Evolutionary conservation across 2,797 vertebrate genomes (phyloP).

Genomic region (Sardinella longiceps): DNA sequence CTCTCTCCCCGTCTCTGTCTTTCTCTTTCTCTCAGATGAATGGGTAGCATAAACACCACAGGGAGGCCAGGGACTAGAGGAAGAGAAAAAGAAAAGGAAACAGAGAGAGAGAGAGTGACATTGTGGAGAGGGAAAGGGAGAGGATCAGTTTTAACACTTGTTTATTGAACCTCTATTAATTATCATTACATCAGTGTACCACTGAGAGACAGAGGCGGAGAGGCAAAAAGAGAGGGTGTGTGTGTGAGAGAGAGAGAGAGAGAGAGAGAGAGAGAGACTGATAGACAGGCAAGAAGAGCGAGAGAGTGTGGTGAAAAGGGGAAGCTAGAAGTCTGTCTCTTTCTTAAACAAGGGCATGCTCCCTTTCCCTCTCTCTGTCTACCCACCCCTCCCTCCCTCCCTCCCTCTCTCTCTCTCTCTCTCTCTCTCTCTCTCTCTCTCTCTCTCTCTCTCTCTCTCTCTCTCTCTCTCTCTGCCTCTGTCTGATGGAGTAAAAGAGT

Average conservation of each 20-base stretch:
- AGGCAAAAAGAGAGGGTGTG: too few species aligned
- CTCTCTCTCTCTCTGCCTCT: not conserved
- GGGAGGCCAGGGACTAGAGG: not conserved
- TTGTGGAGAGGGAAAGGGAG: too few species aligned
- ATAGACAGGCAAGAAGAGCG: not conserved
- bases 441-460: conserved; percentile 17
- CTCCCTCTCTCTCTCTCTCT: conserved; percentile 19
- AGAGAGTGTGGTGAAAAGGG: conserved; percentile 27
- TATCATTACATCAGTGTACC: not conserved
- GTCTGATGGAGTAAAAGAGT: not conserved
- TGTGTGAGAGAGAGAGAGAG: not conserved
- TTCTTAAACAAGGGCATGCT: conserved; percentile 2
- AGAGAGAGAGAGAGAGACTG: not conserved
- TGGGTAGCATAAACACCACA: conserved; percentile 53
- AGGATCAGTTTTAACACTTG: not conserved
- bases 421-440: not conserved
- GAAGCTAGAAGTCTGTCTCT: conserved; percentile 20
- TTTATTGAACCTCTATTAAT: not conserved
- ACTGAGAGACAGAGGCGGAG: not conserved
- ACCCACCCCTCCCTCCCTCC: conserved; percentile 3
- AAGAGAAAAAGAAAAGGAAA: not conserved
- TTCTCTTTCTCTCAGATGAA: conserved; percentile 46
- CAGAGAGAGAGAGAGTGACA: not conserved
- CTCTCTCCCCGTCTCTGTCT: not conserved
- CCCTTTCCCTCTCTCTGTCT: conserved; percentile 18